Conservation (phyloP, 2,888 invertebrate species). For the Linnaemya tessellans region DNA sequence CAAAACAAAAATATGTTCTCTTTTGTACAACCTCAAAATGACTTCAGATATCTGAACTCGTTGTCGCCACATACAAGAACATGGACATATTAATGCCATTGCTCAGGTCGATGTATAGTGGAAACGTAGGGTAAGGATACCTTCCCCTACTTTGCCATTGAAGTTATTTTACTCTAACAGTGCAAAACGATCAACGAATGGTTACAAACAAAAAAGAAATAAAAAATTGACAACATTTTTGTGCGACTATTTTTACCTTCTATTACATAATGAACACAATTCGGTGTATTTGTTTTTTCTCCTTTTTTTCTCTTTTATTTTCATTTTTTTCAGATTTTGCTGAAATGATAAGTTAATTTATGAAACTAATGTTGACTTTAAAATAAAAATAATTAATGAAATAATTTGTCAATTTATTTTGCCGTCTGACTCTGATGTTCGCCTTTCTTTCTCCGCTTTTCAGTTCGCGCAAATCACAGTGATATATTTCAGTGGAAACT, state of each 20-base stretch:
- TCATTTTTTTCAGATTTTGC: conserved; percentile 23
- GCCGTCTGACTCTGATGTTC: conserved; percentile 4
- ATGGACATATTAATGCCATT: no score
- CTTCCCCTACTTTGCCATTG: conserved; percentile 44
- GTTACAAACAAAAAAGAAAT: conserved; percentile 13
- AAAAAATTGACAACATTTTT: conserved; percentile 41
- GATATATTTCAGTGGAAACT: conserved; percentile 16
- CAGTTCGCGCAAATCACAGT: conserved; percentile 26
- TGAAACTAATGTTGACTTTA: conserved; percentile 66
- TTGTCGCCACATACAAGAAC: no score
- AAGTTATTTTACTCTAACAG: conserved; percentile 33
- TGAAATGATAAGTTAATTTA: conserved; percentile 69
- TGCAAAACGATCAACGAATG: conserved; percentile 20
- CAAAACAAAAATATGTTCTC: no score
- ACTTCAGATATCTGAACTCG: no score
- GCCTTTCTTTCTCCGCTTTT: conserved; percentile 5
- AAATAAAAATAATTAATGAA: conserved; percentile 72
- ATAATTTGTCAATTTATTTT: conserved; percentile 68
- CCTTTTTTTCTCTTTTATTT: background rate
- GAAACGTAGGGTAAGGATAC: no score
- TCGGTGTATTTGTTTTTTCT: background rate
- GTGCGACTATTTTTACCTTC: conserved; percentile 60
- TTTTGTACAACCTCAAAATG: no score
- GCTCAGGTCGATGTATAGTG: no score
- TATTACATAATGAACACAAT: conserved; percentile 64